Evolutionary conservation across 2,113 vertebrate species (phyloP).

Genomic region (Thryonomys swinderianus): DNA sequence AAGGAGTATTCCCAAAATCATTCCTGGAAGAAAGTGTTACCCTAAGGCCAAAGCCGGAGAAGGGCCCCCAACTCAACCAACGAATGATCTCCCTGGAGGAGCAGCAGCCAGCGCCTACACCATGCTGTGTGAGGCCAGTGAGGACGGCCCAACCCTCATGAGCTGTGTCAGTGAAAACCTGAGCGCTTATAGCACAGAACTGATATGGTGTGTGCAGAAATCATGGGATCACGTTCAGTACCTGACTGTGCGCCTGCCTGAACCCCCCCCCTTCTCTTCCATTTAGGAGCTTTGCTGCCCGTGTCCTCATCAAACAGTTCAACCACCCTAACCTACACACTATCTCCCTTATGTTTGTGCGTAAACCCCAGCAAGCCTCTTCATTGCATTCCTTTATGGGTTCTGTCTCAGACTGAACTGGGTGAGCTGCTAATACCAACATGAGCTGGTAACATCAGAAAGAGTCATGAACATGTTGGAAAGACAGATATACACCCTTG

Average conservation of each 20-base stretch:
- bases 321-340: background rate
- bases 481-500: too few relatives aligned
- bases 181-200: background rate
- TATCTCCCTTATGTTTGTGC: background rate
- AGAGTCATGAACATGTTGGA: too few relatives aligned
- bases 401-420: background rate
- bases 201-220: background rate
- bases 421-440: background rate
- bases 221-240: background rate
- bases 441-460: background rate
- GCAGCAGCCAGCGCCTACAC: background rate
- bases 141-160: background rate
- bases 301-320: background rate
- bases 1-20: too few relatives aligned
- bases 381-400: background rate
- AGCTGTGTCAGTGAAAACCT: background rate
- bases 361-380: background rate
- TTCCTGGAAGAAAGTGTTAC: too few relatives aligned
- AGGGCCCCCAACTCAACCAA: background rate
- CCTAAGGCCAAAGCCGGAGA: too few relatives aligned
- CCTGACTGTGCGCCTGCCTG: background rate
- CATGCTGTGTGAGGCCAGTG: background rate
- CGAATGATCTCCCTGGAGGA: background rate
- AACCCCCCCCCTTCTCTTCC: background rate
- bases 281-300: background rate